Evolutionary conservation across 1,140 invertebrate genomes (phyloP).

Genomic region (Sycophila sp.): DNA sequence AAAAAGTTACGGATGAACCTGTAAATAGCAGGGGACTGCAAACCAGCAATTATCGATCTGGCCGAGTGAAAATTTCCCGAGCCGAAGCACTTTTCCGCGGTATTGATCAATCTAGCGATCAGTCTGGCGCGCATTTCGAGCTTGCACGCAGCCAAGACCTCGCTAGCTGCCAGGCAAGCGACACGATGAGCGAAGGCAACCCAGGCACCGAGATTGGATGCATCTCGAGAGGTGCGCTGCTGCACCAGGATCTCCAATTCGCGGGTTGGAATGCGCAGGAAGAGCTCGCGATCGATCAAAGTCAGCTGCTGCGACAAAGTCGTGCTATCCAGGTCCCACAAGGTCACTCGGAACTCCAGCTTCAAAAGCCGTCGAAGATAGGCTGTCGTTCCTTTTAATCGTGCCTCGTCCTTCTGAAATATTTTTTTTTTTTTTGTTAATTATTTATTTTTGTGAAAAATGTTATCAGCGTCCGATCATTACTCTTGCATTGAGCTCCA

Average conservation of each 20-base stretch:
- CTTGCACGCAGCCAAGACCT: constrained; percentile 60
- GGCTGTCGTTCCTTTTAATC: not conserved
- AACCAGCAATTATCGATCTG: constrained; percentile 65
- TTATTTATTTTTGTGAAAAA: too few species aligned
- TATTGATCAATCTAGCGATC: constrained; percentile 66
- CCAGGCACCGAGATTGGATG: constrained; percentile 66
- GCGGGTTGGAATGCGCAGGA: constrained; percentile 59
- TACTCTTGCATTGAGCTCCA: too few species aligned
- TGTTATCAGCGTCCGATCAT: too few species aligned
- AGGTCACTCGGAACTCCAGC: constrained; percentile 58
- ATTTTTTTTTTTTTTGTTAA: too few species aligned
- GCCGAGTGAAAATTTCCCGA: constrained; percentile 68
- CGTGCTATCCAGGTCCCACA: constrained; percentile 68
- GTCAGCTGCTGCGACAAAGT: constrained; percentile 67
- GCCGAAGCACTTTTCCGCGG: constrained; percentile 66
- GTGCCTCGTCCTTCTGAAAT: constrained; percentile 32
- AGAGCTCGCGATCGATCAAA: constrained; percentile 68
- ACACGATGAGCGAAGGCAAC: constrained; percentile 68
- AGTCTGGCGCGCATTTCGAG: constrained; percentile 64
- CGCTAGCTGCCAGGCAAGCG: constrained; percentile 63
- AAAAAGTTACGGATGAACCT: too few species aligned
- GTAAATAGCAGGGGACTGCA: constrained; percentile 68
- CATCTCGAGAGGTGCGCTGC: constrained; percentile 63
- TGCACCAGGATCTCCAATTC: constrained; percentile 62
- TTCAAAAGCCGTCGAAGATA: constrained; percentile 53